Conservation (phyloP, 2,797 vertebrate genomes). For the Rhinatrema bivittatum region DNA sequence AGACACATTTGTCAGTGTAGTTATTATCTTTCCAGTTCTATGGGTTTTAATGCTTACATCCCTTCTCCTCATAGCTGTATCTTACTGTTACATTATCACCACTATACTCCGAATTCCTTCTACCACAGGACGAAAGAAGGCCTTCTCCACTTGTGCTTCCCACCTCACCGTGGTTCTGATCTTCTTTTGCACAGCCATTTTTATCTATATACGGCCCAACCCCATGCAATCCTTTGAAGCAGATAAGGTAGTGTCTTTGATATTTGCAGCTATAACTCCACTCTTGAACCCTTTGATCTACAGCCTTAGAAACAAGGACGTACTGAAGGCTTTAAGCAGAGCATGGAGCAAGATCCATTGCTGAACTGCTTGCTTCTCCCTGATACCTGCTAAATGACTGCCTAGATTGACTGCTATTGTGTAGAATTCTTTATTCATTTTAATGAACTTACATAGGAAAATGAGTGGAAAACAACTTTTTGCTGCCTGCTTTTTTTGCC, state of each 20-base stretch:
- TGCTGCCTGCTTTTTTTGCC: too few species aligned
- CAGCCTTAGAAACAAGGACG: constrained; percentile 24
- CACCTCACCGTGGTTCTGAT: constrained; percentile 20
- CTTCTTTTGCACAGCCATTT: constrained; percentile 25
- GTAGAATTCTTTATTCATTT: too few species aligned
- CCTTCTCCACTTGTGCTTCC: constrained; percentile 26
- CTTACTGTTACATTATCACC: constrained; percentile 16
- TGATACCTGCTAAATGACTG: too few species aligned
- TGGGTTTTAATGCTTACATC: constrained; percentile 23
- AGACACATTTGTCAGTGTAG: constrained; percentile 12
- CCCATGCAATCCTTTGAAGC: constrained; percentile 18
- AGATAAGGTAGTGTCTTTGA: constrained; percentile 29
- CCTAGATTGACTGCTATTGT: too few species aligned
- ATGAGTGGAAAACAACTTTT: too few species aligned
- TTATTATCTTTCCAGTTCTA: constrained; percentile 14
- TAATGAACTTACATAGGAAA: too few species aligned
- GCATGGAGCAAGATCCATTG: not conserved
- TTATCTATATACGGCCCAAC: constrained; percentile 30
- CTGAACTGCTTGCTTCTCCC: too few species aligned
- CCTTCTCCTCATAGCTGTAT: constrained; percentile 9
- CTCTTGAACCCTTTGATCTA: constrained; percentile 32
- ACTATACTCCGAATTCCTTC: constrained; percentile 24
- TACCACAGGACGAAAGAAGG: constrained; percentile 14
- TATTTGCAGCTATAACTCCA: constrained; percentile 25
- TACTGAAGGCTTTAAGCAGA: constrained; percentile 18